Evolutionary conservation across 2,797 vertebrate genomes (phyloP).

Genomic region (Girardinus metallicus): DNA sequence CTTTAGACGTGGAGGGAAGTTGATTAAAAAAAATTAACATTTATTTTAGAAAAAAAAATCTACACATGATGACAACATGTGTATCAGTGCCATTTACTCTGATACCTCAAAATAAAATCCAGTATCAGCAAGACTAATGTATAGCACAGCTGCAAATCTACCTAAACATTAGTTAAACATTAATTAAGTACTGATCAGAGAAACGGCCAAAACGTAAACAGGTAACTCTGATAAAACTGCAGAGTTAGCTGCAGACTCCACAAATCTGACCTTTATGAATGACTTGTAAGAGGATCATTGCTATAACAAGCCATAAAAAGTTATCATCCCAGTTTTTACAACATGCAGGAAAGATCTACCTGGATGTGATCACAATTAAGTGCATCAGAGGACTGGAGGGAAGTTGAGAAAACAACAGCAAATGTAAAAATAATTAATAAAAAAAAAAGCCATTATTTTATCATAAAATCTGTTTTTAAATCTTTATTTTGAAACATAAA

Average conservation of each 20-base stretch:
- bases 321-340: neutral
- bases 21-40: neutral
- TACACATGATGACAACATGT: neutral
- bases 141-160: neutral
- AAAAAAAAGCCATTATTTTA: too few species aligned
- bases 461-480: too few species aligned
- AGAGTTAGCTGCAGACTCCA: neutral
- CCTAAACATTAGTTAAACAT: neutral
- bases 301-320: neutral
- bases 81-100: neutral
- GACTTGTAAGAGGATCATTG: neutral
- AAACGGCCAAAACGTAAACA: neutral
- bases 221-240: neutral
- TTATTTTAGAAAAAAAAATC: neutral
- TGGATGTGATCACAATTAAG: neutral
- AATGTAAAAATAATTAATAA: too few species aligned
- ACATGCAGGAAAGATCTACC: neutral
- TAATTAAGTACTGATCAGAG: neutral
- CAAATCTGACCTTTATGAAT: neutral
- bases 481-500: too few species aligned
- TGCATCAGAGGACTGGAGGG: too few species aligned
- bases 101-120: neutral
- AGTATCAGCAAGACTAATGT: neutral
- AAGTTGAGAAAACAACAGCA: too few species aligned
- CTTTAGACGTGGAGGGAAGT: neutral